Evolutionary conservation across 2,888 invertebrate genomes (phyloP).

Genomic region (Mellilla xanthometata): DNA sequence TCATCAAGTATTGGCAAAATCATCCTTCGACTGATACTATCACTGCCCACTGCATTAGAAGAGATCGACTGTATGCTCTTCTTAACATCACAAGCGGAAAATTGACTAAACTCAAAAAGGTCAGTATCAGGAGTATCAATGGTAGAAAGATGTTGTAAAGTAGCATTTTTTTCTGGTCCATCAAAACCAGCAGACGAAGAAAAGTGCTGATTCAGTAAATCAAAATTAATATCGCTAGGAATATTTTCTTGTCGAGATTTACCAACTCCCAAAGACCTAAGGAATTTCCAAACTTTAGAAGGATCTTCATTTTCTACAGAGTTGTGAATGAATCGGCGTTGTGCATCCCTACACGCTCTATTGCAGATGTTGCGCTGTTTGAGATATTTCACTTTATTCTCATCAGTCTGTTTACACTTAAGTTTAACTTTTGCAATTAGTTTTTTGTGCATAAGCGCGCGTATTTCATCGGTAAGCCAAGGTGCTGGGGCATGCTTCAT

Average conservation of each 20-base stretch:
- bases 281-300: conserved; percentile 1
- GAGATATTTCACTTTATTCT: not conserved
- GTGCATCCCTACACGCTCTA: conserved; percentile 7
- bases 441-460: not conserved
- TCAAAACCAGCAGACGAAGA: not conserved
- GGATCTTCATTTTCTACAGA: conserved; percentile 6
- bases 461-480: conserved; percentile 2
- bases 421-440: not conserved
- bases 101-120: not conserved
- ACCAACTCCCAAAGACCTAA: conserved; percentile 1
- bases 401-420: not conserved
- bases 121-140: not conserved
- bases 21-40: not conserved
- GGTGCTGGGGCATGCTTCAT: not conserved
- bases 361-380: conserved; percentile 1
- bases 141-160: conserved; percentile 1
- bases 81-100: not conserved
- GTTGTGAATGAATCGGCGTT: conserved; percentile 3
- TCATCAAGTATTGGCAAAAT: too few relatives aligned
- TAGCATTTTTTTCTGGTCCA: not conserved
- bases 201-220: conserved; percentile 2
- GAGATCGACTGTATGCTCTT: not conserved
- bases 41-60: not conserved
- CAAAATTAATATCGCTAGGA: not conserved
- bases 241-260: not conserved